phyloP scores from a whole-genome alignment of 2,113 vertebrate species.

The Toxotes chatareus region DNA sequence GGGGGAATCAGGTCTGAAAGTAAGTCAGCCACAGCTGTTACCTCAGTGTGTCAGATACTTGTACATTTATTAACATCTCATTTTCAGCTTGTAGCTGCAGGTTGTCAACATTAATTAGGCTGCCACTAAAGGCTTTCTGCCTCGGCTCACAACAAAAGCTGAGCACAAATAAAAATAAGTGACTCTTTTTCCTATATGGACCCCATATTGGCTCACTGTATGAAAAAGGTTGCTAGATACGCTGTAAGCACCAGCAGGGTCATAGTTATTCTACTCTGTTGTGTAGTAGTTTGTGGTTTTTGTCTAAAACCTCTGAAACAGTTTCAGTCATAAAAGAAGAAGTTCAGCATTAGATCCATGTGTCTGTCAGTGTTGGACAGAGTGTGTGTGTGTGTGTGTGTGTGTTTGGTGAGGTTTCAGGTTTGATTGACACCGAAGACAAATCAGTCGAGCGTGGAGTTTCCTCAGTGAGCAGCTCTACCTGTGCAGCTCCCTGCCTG shows the following conservation, averaged over 20 bases:
- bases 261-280: no score
- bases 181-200: background rate
- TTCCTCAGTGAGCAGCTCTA: background rate
- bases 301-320: no score
- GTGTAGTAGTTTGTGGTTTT: no score
- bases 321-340: background rate
- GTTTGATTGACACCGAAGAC: background rate
- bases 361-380: background rate
- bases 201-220: no score
- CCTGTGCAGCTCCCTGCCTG: no score
- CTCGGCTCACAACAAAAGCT: background rate
- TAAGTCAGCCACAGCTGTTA: background rate
- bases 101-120: slow-evolving; percentile 22
- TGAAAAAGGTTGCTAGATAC: no score
- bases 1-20: background rate
- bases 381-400: background rate
- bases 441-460: background rate
- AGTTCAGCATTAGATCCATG: background rate
- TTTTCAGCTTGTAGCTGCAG: background rate
- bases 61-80: background rate
- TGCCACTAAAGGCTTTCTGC: background rate
- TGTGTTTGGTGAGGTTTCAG: background rate
- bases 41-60: background rate
- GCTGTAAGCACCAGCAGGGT: background rate
- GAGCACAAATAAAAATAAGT: background rate